These are phyloP conservation scores for Bambusicola thoracicus DNA, from an alignment of 2,113 vertebrate species.

Conservation along the genomic window DNA sequence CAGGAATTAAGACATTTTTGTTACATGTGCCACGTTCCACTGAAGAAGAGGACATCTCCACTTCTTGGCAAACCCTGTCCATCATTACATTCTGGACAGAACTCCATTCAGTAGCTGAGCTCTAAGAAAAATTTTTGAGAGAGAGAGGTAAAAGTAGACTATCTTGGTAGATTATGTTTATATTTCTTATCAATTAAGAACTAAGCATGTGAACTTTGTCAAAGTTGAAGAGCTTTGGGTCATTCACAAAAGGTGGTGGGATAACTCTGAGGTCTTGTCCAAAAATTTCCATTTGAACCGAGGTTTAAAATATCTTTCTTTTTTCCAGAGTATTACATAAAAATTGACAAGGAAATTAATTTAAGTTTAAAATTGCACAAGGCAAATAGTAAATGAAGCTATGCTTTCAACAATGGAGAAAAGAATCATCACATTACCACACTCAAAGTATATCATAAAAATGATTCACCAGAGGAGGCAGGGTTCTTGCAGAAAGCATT, in stretches of 20 bases:
- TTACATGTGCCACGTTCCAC: background rate
- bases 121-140: background rate
- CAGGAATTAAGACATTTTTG: background rate
- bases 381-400: background rate
- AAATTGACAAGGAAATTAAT: background rate
- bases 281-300: background rate
- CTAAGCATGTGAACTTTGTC: background rate
- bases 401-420: background rate
- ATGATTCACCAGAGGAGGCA: background rate
- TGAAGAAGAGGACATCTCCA: background rate
- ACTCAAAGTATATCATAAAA: background rate
- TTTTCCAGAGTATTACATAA: background rate
- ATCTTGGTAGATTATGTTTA: background rate
- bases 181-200: background rate
- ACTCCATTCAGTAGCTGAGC: background rate
- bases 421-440: background rate
- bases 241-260: background rate
- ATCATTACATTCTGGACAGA: background rate
- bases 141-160: background rate
- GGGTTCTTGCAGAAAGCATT: background rate
- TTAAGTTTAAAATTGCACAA: fast-evolving
- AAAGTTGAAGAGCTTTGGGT: background rate
- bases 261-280: background rate
- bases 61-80: background rate
- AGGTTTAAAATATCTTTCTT: background rate